phyloP scores from a whole-genome alignment of 2,888 invertebrate genomes.

The Scaptomyza caliginosa region DNA sequence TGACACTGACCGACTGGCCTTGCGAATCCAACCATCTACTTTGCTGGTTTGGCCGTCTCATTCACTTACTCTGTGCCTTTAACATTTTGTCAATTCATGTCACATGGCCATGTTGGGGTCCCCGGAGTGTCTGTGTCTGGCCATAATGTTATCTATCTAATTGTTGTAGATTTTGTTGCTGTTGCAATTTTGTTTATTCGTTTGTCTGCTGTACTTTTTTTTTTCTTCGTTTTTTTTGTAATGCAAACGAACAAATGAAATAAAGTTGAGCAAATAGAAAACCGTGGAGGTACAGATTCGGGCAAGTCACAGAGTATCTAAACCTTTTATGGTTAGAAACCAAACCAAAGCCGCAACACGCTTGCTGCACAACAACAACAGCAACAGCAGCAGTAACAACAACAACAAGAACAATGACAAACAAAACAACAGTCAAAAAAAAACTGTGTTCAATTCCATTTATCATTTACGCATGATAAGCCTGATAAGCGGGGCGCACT shows the following conservation, averaged over 20 bases:
- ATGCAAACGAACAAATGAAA: constrained; percentile 24
- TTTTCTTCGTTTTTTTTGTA: constrained; percentile 9
- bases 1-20: constrained; percentile 18
- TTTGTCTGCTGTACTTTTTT: constrained; percentile 18
- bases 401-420: constrained; percentile 3
- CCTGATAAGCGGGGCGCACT: constrained; percentile 60
- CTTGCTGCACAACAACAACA: constrained; percentile 15
- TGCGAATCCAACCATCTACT: too few relatives aligned
- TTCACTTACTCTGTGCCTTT: background rate
- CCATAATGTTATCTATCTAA: constrained; percentile 26
- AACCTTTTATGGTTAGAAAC: constrained; percentile 2
- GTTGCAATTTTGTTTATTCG: constrained; percentile 40
- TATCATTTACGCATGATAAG: constrained; percentile 72
- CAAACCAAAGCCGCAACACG: constrained; percentile 26
- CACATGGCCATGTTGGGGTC: constrained; percentile 3
- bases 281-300: background rate
- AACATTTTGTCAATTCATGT: background rate
- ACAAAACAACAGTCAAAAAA: constrained; percentile 9
- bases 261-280: constrained; percentile 11
- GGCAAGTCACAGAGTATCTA: background rate
- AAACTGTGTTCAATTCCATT: constrained; percentile 63
- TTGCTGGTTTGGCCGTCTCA: too few relatives aligned
- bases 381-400: constrained; percentile 1
- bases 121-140: too few relatives aligned
- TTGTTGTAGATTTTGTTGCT: constrained; percentile 29